Percentiles rank a stretch among this genome's conserved stretches.
These are phyloP conservation scores for Ceyx margarethae DNA, from an alignment of 2,113 vertebrate genomes.

Conservation along the genomic window DNA sequence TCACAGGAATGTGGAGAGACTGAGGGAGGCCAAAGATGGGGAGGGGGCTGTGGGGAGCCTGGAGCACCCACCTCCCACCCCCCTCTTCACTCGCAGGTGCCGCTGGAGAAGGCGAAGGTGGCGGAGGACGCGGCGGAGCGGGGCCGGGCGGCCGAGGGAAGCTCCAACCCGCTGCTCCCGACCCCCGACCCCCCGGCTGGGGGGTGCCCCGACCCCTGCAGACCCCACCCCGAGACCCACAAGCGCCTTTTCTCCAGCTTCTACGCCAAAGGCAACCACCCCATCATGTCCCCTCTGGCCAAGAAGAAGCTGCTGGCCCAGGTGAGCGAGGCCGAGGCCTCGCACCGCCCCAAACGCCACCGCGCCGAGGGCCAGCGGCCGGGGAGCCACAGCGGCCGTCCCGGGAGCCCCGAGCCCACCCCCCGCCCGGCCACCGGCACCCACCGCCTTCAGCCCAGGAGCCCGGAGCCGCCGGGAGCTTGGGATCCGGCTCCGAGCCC, in stretches of 20 bases:
- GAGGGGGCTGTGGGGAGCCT: not conserved
- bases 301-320: constrained; percentile 94
- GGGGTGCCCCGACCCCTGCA: not conserved
- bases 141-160: not conserved
- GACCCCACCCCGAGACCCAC: constrained; percentile 64
- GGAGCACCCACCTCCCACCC: not conserved
- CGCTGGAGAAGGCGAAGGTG: not conserved
- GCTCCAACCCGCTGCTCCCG: not conserved
- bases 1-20: no score
- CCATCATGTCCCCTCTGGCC: constrained; percentile 91
- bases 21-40: no score
- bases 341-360: constrained; percentile 46
- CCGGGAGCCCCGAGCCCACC: not conserved
- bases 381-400: not conserved
- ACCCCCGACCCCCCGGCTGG: not conserved
- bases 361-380: not conserved
- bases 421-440: not conserved
- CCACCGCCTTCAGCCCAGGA: not conserved
- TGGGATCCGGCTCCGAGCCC: not conserved
- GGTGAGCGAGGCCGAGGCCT: constrained; percentile 77
- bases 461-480: not conserved
- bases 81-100: constrained; percentile 3
- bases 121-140: fast-evolving
- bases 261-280: constrained; percentile 71
- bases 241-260: constrained; percentile 70